These are phyloP conservation scores for Eclectus roratus DNA, from an alignment of 2,113 vertebrate genomes.

Conservation along the genomic window DNA sequence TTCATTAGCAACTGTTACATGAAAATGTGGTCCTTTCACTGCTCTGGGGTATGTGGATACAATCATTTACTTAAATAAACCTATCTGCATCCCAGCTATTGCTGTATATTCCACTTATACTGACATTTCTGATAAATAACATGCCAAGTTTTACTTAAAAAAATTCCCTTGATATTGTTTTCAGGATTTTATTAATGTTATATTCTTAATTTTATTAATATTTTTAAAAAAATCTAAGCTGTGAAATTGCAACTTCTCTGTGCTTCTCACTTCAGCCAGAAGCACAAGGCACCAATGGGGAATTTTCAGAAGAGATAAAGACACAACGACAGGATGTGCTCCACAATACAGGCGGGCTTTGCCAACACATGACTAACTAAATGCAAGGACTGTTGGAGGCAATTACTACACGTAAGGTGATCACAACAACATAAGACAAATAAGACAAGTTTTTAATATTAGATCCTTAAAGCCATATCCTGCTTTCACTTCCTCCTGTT, in stretches of 20 bases:
- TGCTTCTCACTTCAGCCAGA: neutral
- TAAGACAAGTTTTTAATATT: neutral
- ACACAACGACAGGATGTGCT: neutral
- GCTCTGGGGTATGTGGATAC: neutral
- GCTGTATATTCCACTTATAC: neutral
- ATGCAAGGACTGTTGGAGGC: neutral
- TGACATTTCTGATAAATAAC: constrained; percentile 19
- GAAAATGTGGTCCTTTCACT: neutral
- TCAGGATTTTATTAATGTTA: constrained; percentile 41
- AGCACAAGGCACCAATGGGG: neutral
- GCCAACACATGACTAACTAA: fast-evolving
- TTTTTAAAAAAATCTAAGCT: neutral
- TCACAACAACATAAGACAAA: neutral
- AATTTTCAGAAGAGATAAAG: neutral
- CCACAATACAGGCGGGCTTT: neutral
- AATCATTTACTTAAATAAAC: neutral
- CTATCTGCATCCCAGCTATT: neutral
- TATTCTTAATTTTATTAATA: neutral
- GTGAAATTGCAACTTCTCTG: neutral
- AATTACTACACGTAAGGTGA: neutral
- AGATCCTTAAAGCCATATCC: neutral
- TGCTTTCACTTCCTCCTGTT: neutral
- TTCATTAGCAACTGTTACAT: neutral
- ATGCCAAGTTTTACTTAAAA: neutral
- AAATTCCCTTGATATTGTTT: constrained; percentile 37